phyloP scores from a whole-genome alignment of 2,888 invertebrate genomes.

The Silvanus unidentatus region DNA sequence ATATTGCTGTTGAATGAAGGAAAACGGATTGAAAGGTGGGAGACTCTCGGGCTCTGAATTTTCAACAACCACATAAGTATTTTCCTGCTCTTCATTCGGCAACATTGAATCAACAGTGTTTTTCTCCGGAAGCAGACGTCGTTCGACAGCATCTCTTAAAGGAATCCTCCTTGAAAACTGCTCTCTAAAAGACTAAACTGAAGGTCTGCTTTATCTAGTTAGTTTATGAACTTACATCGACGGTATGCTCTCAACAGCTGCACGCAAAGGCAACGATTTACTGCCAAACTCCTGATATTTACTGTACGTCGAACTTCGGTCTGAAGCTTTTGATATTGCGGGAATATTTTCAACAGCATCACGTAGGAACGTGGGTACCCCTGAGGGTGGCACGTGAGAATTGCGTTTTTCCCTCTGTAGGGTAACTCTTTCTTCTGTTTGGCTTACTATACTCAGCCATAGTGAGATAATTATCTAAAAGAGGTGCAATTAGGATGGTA shows the following conservation, averaged over 20 bases:
- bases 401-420: constrained; percentile 26
- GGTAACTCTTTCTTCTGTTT: constrained; percentile 30
- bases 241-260: constrained; percentile 72
- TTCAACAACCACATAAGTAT: no score
- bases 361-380: constrained; percentile 42
- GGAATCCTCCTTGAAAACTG: constrained; percentile 52
- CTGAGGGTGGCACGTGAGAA: constrained; percentile 33
- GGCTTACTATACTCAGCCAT: constrained; percentile 16
- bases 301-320: constrained; percentile 29
- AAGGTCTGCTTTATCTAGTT: background rate
- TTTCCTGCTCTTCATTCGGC: no score
- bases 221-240: constrained; percentile 38
- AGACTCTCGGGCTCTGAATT: constrained; percentile 5
- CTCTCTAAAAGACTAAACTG: constrained; percentile 33
- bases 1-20: constrained; percentile 9
- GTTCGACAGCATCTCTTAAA: constrained; percentile 66
- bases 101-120: no score
- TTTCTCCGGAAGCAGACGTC: constrained; percentile 47
- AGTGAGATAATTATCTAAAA: no score
- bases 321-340: constrained; percentile 12
- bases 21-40: constrained; percentile 4
- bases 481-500: no score
- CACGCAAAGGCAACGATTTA: constrained; percentile 58
- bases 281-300: constrained; percentile 41
- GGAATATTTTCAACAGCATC: constrained; percentile 47